Base-by-base conservation (phyloP, 2,888 invertebrate species). In the Lasius fuliginosus region DNA sequence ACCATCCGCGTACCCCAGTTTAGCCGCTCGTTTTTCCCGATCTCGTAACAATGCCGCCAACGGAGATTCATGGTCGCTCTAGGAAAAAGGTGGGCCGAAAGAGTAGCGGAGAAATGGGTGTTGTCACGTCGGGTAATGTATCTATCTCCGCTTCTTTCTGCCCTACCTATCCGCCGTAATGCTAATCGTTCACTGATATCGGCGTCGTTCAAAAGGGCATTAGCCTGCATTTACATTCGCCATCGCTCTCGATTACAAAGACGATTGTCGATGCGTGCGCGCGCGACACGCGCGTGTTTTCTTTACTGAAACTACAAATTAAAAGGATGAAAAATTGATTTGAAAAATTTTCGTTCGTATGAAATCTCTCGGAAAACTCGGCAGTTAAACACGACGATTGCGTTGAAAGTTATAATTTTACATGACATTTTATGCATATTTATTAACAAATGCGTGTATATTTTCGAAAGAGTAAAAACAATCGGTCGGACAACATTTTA, bases 31-130 rank as follows among this genome's bases (percentile, higher is more conserved):
- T 87, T 89, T 84, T 83, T 85, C 85, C 76, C 71, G 84, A 84
- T 74, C 85, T 75, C 82, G 89, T 87, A 88, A 88, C 89, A 87
- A 89, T 88, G 81, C 86, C 86, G 69, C 76, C 75, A 79, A 82
- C 84, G 82, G 87, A 89, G 89, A 89, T 89, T 89, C 90, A 87
- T 85, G 87, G 85, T 82, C 30, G 82, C 77, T 42, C 65, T n/a
- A 68, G 73, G 84, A 56, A 81, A 69, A 74, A 76, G 64, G 67
- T 74, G 73, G 69, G 67, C 64, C 62, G 12, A 60, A 84, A 85
- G 77, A 82, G 82, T 46, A 65, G 58, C 67, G 56, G 73, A 53
- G 36, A 69, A 67, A 82, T 79, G 64, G 75, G 58, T 74, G 79
- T 79, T 85, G 83, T 77, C 79, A 65, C 62, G 62, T 27, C 82